Evolutionary conservation across 2,888 invertebrate genomes (phyloP), one percentile per base, ranked within the genome.

Genomic region (Branchipolynoe longqiensis): DNA sequence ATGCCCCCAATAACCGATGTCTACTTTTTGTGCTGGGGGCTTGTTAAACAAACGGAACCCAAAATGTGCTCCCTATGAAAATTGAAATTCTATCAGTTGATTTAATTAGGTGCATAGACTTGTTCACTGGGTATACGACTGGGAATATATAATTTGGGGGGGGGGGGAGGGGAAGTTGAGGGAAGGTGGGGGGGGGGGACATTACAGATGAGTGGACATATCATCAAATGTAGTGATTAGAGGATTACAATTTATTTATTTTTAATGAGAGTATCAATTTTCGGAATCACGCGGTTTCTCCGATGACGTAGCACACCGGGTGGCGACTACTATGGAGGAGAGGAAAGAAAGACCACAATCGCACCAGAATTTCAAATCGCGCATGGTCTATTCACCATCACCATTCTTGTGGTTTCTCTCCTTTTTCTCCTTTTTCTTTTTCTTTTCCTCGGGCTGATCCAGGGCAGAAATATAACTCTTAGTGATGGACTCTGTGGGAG

Each of bases 391-490:
- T 22, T 18, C n/a, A n/a, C n/a, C n/a, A 14, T 48, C 78, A 78
- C 78, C 78, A 18, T 54, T 78, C 48, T 78, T 78, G 78, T 54
- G 48, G n/a, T 48, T 25, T 78, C 28, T 78, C 31, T 78, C 78
- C 78, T 78, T 78, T 78, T 28, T 31, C 33, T 54, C 78, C 78
- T 78, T 78, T 78, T 78, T 78, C 78, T 78, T 78, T 78, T 78
- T 78, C 78, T 78, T 48, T 78, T 78, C 33, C 78, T 78, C 78
- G 48, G 78, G 78, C 31, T 78, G 22, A 22, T 78, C 78, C 78
- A 78, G 54, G 41, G 78, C 78, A 78, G 78, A 78, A 78, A 78
- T 78, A 78, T 78, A 78, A 78, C 78, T 48, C 48, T 78, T 78
- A 48, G 78, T 78, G 78, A 78, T 78, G 78, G 78, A 78, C 28